Evolutionary conservation across 2,888 invertebrate species (phyloP), one percentile per base, ranked within the genome.

Genomic region (Sarcophaga subvicina): DNA sequence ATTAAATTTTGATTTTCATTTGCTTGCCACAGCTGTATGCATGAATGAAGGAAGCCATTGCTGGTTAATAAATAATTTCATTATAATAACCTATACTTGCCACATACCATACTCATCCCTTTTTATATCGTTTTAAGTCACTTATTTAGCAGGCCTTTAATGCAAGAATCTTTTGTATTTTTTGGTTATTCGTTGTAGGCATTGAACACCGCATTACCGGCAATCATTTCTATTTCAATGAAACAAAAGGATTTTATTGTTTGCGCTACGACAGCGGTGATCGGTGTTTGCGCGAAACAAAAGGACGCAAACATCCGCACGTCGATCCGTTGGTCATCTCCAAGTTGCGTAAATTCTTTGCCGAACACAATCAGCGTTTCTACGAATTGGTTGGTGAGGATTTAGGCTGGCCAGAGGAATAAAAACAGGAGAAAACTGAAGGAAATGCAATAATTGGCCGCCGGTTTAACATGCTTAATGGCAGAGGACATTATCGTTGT

Each of bases 181-280:
- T 25, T 37, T 37, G 10, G 8, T 37, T 27, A 66, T 25, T 4
- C 47, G 66, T 77, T 77, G 20, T 86, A 93, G 93, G 93, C 89
- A 92, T 94, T 76, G 94, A 93, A 88, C 93, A 93, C 88, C 94
- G 95, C 73, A 96, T 98, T 89, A 96, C 96, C 79, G 95, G 96
- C 90, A 97, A 97, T 93, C 98, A 98, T 94, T 98, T 99, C 94
- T 98, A 98, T 94, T 99, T 98, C 94, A 99, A 99, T 94, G 96
- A 97, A 94, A 98, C 98, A 20, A 98, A 99, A 94, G 98, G 99
- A 85, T 98, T 99, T 94, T 99, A 97, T 94, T 99, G 99, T 93
- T 94, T 97, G 91, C 94, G 97, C 91, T 96, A 98, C 94, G 96
- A 97, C 93, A 96, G 96, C 89, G 96, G 96, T 90, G 95, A 98